Evolutionary conservation across 1,140 invertebrate species (phyloP), one percentile per base, ranked within the genome.

Genomic region (Halictus rubicundus): DNA sequence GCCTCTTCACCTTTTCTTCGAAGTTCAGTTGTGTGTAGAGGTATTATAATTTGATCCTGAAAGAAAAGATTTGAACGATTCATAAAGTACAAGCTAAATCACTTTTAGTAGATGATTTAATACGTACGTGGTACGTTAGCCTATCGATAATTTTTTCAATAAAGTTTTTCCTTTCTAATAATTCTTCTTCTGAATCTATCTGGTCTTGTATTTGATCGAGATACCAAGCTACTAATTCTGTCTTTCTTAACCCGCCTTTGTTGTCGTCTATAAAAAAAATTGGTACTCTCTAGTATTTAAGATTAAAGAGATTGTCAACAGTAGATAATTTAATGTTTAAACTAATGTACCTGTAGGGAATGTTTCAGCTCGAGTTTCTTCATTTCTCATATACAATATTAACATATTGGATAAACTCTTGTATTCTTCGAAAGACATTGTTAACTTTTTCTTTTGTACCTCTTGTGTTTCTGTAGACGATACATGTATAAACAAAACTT

Each of bases 121-220:
- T 83, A 95, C 95, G 95, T 94, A 97, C 97, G 89, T 97, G 96
- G 91, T 98, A 97, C 86, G 98, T 97, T 12, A 99, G 95, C 77
- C 98, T 94, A 90, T 99, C 97, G 68, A 99, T 96, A 78, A 99
- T 96, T 94, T 99, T 99, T 90, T 99, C 98, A n/a, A 98, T 96
- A 6, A 99, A 91, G 25, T 95, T 94, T 93, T 99, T 99, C 88
- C 96, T 96, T 87, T 98, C 96, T 21, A 99, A 91, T 6, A 99
- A 92, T 88, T 99, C 98, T 25, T 97, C 97, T 92, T 99, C 98
- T 1, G 95, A 95, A 85, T 99, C 98, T 80, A 99, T 96, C 83
- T 98, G 95, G 88, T 96, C 96, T 85, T 97, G 96, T 81, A 99
- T 96, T 90, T 98, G 95, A 90, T 97, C 96, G 64, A 99, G 93